Conservation (phyloP, 1,140 invertebrate genomes). For the Drosophila athabasca region DNA sequence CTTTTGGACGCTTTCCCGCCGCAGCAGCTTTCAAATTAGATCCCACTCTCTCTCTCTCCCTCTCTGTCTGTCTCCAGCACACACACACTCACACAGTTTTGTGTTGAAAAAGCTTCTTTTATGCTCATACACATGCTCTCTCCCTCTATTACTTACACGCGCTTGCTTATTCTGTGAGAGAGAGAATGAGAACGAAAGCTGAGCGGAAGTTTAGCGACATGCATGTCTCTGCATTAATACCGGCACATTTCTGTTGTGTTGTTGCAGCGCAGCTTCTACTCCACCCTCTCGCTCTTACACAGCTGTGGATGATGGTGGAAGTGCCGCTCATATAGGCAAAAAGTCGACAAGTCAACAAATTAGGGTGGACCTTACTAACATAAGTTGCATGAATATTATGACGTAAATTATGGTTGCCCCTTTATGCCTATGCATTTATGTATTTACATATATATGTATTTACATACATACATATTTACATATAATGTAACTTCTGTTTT, state of each 20-base stretch:
- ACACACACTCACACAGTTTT: constrained; percentile 38
- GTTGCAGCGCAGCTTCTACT: constrained; percentile 31
- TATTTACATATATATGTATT: too few relatives aligned
- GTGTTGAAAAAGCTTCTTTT: constrained; percentile 54
- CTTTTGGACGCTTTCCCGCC: constrained; percentile 53
- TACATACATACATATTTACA: too few relatives aligned
- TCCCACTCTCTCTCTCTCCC: constrained; percentile 28
- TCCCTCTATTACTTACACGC: constrained; percentile 12
- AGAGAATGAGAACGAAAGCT: constrained; percentile 17
- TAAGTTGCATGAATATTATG: too few relatives aligned
- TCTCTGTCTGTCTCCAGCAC: constrained; percentile 27
- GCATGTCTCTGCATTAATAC: constrained; percentile 39
- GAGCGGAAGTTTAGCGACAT: constrained; percentile 65
- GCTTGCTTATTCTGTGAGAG: constrained; percentile 7
- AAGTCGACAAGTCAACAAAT: constrained; percentile 14
- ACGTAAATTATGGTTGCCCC: too few relatives aligned
- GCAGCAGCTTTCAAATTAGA: constrained; percentile 75
- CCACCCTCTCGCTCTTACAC: constrained; percentile 16
- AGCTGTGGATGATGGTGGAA: constrained; percentile 12
- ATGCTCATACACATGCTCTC: constrained; percentile 2
- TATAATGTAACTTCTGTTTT: too few relatives aligned
- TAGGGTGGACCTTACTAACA: constrained; percentile 28
- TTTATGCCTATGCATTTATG: too few relatives aligned
- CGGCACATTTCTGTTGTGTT: constrained; percentile 21
- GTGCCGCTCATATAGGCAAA: constrained; percentile 30